Evolutionary conservation across 2,888 invertebrate species (phyloP).

Genomic region (Drosophila barbarae): DNA sequence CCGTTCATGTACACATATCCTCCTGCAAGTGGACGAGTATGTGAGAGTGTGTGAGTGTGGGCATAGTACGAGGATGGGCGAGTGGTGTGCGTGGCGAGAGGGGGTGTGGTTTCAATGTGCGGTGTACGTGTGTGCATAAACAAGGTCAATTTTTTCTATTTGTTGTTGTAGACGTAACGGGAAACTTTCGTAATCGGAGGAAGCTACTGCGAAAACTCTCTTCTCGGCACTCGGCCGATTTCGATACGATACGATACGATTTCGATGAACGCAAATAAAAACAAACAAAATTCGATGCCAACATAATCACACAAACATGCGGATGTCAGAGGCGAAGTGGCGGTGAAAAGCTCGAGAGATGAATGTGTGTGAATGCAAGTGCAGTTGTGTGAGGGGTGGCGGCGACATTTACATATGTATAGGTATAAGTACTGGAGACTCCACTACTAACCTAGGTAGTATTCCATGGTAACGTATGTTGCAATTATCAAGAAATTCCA

Average conservation of each 20-base stretch:
- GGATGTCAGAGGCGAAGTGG: slow-evolving; percentile 12
- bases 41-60: neutral
- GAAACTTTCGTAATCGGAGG: slow-evolving; percentile 33
- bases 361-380: slow-evolving; percentile 3
- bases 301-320: slow-evolving; percentile 55
- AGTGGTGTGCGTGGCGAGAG: neutral
- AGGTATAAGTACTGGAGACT: slow-evolving; percentile 12
- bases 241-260: slow-evolving; percentile 14
- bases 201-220: slow-evolving; percentile 23
- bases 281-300: slow-evolving; percentile 55
- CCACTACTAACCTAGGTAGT: slow-evolving; percentile 77
- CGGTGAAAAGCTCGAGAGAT: slow-evolving; percentile 13
- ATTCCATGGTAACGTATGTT: slow-evolving; percentile 76
- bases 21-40: slow-evolving; percentile 54
- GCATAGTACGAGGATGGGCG: slow-evolving; percentile 8
- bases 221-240: slow-evolving; percentile 22
- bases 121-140: slow-evolving; percentile 12
- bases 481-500: slow-evolving; percentile 68
- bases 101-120: slow-evolving; percentile 8
- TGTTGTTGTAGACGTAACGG: slow-evolving; percentile 38
- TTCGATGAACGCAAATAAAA: slow-evolving; percentile 26
- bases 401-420: slow-evolving; percentile 39
- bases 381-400: slow-evolving; percentile 27
- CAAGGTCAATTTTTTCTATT: slow-evolving; percentile 25
- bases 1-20: slow-evolving; percentile 91